Conservation (phyloP, 2,113 vertebrate species). For the Elachura formosa region DNA sequence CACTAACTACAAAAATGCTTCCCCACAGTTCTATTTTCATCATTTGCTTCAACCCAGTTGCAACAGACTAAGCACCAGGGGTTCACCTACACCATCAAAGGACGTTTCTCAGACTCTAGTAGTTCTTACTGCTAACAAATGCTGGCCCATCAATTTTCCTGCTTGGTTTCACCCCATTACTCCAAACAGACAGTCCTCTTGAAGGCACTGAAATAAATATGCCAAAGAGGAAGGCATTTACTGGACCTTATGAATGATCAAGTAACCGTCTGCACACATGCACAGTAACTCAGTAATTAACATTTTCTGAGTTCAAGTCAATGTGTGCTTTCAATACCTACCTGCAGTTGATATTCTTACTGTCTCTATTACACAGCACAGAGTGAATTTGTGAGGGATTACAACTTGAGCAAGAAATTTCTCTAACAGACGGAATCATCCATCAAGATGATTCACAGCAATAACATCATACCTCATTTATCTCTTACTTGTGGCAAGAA, state of each 20-base stretch:
- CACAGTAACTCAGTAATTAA: background rate
- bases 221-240: background rate
- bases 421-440: background rate
- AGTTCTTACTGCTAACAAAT: background rate
- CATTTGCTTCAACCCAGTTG: background rate
- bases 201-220: background rate
- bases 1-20: background rate
- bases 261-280: background rate
- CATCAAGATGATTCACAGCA: background rate
- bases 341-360: background rate
- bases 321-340: background rate
- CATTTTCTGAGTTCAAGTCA: background rate
- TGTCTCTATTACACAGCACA: background rate
- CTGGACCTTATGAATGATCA: background rate
- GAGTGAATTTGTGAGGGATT: background rate
- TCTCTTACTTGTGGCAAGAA: background rate
- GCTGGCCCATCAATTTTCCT: background rate
- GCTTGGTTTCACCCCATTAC: background rate
- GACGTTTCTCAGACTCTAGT: background rate
- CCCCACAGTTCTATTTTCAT: background rate
- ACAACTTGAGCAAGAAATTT: background rate
- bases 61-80: background rate
- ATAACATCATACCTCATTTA: background rate
- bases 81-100: background rate
- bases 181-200: background rate